Percentiles rank a stretch among this genome's conserved stretches.
phyloP scores from a whole-genome alignment of 2,888 invertebrate species.

The Acanthopleura granulata region DNA sequence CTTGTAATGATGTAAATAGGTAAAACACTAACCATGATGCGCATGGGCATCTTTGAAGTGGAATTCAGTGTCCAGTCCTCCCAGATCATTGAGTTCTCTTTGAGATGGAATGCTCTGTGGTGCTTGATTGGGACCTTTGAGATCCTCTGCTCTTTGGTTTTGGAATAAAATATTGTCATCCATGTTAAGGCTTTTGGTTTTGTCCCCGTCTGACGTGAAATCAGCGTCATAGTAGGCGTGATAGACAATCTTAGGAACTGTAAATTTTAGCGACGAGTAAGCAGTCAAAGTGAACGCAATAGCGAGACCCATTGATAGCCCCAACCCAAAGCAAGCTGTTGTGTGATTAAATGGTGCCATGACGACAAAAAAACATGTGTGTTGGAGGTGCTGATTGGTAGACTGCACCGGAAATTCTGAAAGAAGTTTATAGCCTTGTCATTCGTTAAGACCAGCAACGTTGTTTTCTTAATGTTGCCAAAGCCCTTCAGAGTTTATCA shows the following conservation, averaged over 20 bases:
- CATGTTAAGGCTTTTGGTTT: not conserved
- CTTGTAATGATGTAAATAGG: no score
- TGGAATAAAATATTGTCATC: not conserved
- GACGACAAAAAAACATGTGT: not conserved
- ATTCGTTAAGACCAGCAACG: no score
- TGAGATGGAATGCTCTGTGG: not conserved
- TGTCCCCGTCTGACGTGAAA: not conserved
- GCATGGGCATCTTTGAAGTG: constrained; percentile 10
- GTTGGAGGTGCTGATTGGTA: no score
- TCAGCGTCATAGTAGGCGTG: no score
- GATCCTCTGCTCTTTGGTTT: not conserved
- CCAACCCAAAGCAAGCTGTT: not conserved
- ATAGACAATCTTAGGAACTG: not conserved
- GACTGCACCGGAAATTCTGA: no score
- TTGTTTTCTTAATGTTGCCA: no score
- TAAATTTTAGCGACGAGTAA: not conserved
- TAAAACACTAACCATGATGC: constrained; percentile 14
- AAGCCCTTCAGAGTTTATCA: no score
- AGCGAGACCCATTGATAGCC: not conserved
- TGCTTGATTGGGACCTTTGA: not conserved
- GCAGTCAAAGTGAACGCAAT: not conserved
- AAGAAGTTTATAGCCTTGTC: no score
- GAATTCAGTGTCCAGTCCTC: not conserved
- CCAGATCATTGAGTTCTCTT: not conserved
- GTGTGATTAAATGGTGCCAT: not conserved